phyloP scores from a whole-genome alignment of 2,113 vertebrate species.

The Sisor rabdophorus region DNA sequence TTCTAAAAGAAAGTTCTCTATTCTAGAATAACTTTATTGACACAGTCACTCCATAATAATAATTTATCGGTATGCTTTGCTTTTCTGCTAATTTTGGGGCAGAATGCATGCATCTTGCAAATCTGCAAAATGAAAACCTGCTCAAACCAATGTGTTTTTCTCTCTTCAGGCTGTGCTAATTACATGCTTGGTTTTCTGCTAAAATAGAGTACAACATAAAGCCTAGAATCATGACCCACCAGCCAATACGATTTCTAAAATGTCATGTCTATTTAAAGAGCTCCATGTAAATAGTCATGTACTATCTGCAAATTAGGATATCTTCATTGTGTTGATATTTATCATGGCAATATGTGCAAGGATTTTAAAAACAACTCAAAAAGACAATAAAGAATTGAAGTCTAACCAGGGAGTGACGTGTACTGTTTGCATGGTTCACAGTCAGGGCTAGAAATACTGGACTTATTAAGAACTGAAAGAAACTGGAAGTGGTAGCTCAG shows the following conservation, averaged over 20 bases:
- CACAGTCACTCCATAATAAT: background rate
- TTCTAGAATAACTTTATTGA: background rate
- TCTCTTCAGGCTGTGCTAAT: conserved; percentile 1
- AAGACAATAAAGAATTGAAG: conserved; percentile 69
- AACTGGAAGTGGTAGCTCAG: too few relatives aligned
- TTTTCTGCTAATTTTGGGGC: conserved; percentile 48
- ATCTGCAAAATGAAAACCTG: conserved; percentile 33
- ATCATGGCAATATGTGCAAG: conserved; percentile 65
- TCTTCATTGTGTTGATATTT: conserved; percentile 66
- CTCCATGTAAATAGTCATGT: conserved; percentile 64
- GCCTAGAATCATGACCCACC: conserved; percentile 20
- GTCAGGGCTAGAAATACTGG: background rate
- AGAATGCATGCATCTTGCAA: conserved; percentile 44
- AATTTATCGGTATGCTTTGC: conserved; percentile 17
- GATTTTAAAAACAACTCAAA: conserved; percentile 64
- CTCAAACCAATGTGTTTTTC: conserved; percentile 41
- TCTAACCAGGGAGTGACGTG: conserved; percentile 54
- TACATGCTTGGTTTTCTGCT: conserved; percentile 32
- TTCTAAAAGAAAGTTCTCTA: too few relatives aligned
- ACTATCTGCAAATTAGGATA: conserved; percentile 64
- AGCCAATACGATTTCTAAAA: conserved; percentile 28
- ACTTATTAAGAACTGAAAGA: background rate
- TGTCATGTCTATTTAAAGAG: conserved; percentile 14
- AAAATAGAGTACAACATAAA: conserved; percentile 28
- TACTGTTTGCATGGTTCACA: conserved; percentile 4